Percentiles rank a stretch among this genome's conserved stretches.
Conservation (phyloP, 2,113 vertebrate species). For the Peromyscus polionotus region DNA sequence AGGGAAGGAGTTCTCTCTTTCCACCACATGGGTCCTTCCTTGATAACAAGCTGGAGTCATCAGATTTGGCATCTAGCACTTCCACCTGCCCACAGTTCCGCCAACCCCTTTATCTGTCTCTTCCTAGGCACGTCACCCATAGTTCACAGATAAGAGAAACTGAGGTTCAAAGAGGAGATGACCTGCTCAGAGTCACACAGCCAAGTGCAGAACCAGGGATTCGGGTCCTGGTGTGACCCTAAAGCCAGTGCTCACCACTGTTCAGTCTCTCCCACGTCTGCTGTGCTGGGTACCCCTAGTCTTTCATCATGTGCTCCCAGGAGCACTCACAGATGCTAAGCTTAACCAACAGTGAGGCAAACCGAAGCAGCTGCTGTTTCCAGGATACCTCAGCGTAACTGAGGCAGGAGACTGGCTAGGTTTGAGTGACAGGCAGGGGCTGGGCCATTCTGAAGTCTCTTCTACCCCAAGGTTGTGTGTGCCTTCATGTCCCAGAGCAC, state of each 20-base stretch:
- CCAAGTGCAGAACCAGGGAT: neutral
- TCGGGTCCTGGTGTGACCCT: neutral
- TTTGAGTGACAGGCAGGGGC: neutral
- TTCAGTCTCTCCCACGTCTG: neutral
- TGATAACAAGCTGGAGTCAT: neutral
- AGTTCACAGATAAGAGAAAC: constrained; percentile 24
- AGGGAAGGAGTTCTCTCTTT: neutral
- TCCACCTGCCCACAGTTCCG: no score
- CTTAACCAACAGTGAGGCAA: neutral
- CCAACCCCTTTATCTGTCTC: neutral
- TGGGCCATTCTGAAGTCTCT: constrained; percentile 2
- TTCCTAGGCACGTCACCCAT: neutral
- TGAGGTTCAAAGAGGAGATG: constrained; percentile 9
- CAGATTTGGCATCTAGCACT: neutral
- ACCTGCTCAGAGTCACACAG: neutral
- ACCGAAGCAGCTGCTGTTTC: neutral
- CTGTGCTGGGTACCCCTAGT: neutral
- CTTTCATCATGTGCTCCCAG: neutral
- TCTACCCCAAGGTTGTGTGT: neutral
- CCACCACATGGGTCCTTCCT: neutral
- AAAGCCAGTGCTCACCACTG: no score
- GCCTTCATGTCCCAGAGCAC: neutral
- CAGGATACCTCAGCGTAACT: constrained; percentile 22
- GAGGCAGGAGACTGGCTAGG: neutral
- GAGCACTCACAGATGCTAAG: neutral